Percentiles rank a stretch among this genome's conserved stretches.
phyloP scores from a whole-genome alignment of 2,113 vertebrate genomes.

The Mungos mungo region DNA sequence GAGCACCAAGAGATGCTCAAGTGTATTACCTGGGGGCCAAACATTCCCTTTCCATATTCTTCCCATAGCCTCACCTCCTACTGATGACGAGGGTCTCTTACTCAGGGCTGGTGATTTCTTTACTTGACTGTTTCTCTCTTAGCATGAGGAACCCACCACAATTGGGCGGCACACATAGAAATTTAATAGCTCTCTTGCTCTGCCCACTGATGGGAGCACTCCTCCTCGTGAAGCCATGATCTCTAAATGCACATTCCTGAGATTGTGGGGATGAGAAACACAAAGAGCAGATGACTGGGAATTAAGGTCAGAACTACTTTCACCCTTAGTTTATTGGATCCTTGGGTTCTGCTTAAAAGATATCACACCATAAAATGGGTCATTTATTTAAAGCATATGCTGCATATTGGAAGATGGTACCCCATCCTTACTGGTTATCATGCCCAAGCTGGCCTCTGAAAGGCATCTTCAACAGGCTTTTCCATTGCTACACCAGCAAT shows the following conservation, averaged over 20 bases:
- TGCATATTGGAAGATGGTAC: not conserved
- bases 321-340: not conserved
- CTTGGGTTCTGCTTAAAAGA: not conserved
- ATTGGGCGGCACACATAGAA: not conserved
- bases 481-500: not conserved
- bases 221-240: not conserved
- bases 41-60: not conserved
- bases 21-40: not conserved
- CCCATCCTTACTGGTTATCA: not conserved
- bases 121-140: not conserved
- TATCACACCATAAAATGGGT: not conserved
- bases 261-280: not conserved
- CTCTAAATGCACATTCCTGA: not conserved
- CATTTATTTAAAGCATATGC: not conserved
- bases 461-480: not conserved
- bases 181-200: not conserved
- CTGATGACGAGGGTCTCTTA: not conserved
- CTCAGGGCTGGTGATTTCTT: not conserved
- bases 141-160: not conserved
- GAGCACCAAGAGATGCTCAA: not conserved
- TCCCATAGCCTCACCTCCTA: not conserved
- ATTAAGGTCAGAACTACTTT: not conserved
- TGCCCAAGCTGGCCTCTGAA: too few relatives aligned
- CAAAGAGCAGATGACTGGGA: not conserved
- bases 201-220: not conserved